A percentile compares a stretch with the other conserved stretches of the same genome.
phyloP scores from a whole-genome alignment of 2,888 invertebrate genomes.

The Mayetiola destructor region DNA sequence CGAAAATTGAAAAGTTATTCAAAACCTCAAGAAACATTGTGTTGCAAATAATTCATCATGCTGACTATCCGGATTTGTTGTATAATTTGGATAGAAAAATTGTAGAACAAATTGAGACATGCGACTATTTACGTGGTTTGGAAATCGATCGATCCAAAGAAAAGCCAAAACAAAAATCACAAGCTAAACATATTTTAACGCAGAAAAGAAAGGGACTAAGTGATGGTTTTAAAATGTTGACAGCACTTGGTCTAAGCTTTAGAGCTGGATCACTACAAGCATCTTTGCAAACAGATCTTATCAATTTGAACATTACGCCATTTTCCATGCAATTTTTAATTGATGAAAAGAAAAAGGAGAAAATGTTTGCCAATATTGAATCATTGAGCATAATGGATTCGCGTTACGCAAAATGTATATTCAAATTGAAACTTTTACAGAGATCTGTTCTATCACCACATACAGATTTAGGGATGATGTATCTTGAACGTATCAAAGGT shows the following conservation, averaged over 20 bases:
- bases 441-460: constrained; percentile 44
- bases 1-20: constrained; percentile 37
- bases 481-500: constrained; percentile 75
- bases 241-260: constrained; percentile 63
- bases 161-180: constrained; percentile 60
- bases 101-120: constrained; percentile 49
- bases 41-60: constrained; percentile 43
- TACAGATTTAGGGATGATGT: constrained; percentile 63
- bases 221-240: constrained; percentile 69
- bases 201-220: constrained; percentile 73
- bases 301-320: constrained; percentile 52
- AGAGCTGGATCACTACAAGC: constrained; percentile 57
- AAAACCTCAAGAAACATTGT: constrained; percentile 49
- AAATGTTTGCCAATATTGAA: constrained; percentile 40
- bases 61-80: constrained; percentile 45
- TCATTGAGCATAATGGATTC: constrained; percentile 33
- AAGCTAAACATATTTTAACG: constrained; percentile 65
- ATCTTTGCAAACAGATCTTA: constrained; percentile 38
- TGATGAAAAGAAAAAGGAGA: constrained; percentile 34
- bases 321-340: constrained; percentile 37
- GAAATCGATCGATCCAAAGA: constrained; percentile 35
- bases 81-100: constrained; percentile 51
- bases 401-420: constrained; percentile 31
- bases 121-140: constrained; percentile 48
- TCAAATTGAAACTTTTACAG: constrained; percentile 30